phyloP scores from a whole-genome alignment of 2,888 invertebrate genomes.

The Hydrotaea cyrtoneurina region DNA sequence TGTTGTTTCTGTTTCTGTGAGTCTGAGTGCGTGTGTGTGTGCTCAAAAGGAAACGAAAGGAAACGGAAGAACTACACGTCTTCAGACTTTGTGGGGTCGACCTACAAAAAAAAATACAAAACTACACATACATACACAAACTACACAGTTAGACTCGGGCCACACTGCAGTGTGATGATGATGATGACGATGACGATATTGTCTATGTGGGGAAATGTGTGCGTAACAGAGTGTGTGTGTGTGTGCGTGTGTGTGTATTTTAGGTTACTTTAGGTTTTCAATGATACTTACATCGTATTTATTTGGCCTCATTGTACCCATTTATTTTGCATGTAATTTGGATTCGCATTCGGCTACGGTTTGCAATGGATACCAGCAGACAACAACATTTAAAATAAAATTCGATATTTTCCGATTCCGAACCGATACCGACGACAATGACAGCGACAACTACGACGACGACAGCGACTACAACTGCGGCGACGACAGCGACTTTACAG shows the following conservation, averaged over 20 bases:
- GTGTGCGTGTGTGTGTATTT: neutral
- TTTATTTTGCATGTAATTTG: constrained; percentile 81
- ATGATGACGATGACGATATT: no score
- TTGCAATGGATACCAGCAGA: constrained; percentile 73
- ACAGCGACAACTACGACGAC: neutral
- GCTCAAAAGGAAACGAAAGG: neutral
- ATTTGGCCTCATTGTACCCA: constrained; percentile 82
- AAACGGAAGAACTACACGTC: neutral
- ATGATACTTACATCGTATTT: constrained; percentile 81
- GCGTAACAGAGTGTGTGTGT: neutral
- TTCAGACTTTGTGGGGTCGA: constrained; percentile 34
- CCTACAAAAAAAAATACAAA: constrained; percentile 27
- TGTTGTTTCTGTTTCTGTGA: neutral
- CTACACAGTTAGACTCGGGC: neutral
- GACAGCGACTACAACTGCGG: neutral
- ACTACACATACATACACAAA: neutral
- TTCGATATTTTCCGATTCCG: constrained; percentile 24
- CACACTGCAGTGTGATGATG: no score
- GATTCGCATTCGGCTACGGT: constrained; percentile 81
- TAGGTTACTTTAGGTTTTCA: neutral
- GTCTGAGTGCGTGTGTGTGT: no score
- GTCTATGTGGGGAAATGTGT: no score
- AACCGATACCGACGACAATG: neutral
- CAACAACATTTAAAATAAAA: constrained; percentile 72
- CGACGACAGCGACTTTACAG: neutral